Evolutionary conservation across 2,797 vertebrate genomes (phyloP), one percentile per base, ranked within the genome.

Genomic region (Rhabdomys pumilio): DNA sequence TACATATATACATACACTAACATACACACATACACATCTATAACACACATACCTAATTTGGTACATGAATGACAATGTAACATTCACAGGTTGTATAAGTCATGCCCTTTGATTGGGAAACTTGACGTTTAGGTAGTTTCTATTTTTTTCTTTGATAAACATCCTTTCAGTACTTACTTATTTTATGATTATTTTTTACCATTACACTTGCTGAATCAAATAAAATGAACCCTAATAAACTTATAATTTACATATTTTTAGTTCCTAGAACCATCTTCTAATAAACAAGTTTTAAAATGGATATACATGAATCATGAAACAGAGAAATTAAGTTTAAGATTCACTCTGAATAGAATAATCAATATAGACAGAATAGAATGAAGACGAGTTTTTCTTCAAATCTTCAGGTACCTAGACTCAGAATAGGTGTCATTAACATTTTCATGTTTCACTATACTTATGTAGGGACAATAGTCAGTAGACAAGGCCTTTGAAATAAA

Each of bases 211-310:
- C 34, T 91, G 65, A 87, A 2, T 55, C 91, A 92, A 76, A 73
- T 94, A 77, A 93, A 96, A 53, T 81, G 38, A 90, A 80, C 57
- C 20, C 47, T 34, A 61, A 75, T 86, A 79, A 93, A 96, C 9
- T 9, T 93, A 24, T 44, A 90, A 53, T 92, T 13, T 5, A 47
- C 20, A 89, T 91, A 90, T 72, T 76, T 89, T 69, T 92, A 41
- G 24, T 87, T 93, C 26, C 15, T 88, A 57, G 10, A 89, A 57
- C 20, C 34, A 55, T 47, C 91, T 94, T 96, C 92, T 65, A 87
- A 88, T 26, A 76, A 59, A 20, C 53, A 75, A 59, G 47, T 79
- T 79, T 76, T 69, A 93, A 83, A 92, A 11, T 20, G 0, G 90
- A 4, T 10, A 1, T 92, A 15, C 3, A n/a, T 76, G 15, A 61